Evolutionary conservation across 2,888 invertebrate genomes (phyloP).

Genomic region (Schrankia costaestrigalis): DNA sequence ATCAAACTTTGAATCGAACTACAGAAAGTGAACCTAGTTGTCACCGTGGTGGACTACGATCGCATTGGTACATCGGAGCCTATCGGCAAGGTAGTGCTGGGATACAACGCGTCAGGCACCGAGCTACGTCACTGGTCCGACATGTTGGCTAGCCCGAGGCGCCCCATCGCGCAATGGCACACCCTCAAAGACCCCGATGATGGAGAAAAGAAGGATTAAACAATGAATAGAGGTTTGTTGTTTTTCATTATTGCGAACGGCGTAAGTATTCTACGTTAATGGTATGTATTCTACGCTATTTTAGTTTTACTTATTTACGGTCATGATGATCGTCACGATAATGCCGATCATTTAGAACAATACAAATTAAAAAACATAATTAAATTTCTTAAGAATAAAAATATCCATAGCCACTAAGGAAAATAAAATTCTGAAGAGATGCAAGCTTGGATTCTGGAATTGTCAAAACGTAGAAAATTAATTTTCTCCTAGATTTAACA

Average conservation of each 20-base stretch:
- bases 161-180: slow-evolving; percentile 99
- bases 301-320: no score
- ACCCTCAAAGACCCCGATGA: slow-evolving; percentile 99
- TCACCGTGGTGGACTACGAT: slow-evolving; percentile 99
- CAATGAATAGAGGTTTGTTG: slow-evolving; percentile 36
- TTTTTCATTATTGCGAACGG: neutral
- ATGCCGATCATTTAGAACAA: no score
- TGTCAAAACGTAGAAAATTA: no score
- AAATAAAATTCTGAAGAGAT: no score
- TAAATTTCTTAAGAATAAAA: no score
- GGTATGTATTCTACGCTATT: neutral
- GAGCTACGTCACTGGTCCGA: slow-evolving; percentile 99
- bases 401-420: no score
- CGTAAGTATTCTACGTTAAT: neutral
- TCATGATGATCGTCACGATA: no score
- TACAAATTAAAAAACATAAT: no score
- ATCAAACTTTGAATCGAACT: slow-evolving; percentile 39
- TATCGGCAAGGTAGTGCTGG: slow-evolving; percentile 97
- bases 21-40: slow-evolving; percentile 99
- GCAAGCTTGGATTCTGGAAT: no score
- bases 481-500: no score
- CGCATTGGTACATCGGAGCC: slow-evolving; percentile 99
- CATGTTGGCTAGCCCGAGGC: slow-evolving; percentile 99
- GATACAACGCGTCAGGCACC: slow-evolving; percentile 98
- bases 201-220: slow-evolving; percentile 91